Percentiles rank a stretch among this genome's conserved stretches.
Evolutionary conservation across 2,113 vertebrate species (phyloP).

Genomic region (Gavia stellata): DNA sequence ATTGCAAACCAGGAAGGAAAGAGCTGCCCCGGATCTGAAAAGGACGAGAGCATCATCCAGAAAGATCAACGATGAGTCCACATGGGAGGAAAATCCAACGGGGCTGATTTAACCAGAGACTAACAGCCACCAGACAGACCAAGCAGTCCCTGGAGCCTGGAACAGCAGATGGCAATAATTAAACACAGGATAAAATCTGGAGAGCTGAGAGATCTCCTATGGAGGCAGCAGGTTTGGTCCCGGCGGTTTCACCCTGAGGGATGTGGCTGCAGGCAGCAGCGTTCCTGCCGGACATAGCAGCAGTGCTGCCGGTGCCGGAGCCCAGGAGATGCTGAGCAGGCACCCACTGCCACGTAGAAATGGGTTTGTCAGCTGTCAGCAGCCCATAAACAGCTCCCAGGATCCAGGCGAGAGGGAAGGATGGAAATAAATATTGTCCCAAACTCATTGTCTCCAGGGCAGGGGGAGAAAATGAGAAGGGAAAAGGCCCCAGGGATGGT

Average conservation of each 20-base stretch:
- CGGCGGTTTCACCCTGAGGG: not conserved
- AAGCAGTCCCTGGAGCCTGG: not conserved
- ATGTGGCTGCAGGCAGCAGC: not conserved
- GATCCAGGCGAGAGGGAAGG: not conserved
- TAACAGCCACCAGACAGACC: not conserved
- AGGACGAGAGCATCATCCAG: not conserved
- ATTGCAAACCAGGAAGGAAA: not conserved
- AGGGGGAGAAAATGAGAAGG: not conserved
- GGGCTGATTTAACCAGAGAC: not conserved
- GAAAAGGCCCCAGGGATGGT: not conserved
- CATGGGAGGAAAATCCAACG: not conserved
- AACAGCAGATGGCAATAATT: conserved; percentile 35
- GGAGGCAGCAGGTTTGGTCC: not conserved
- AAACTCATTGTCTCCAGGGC: fast-evolving
- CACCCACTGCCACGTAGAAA: not conserved
- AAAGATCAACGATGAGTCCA: not conserved
- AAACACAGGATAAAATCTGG: not conserved
- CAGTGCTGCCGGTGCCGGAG: not conserved
- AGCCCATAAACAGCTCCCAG: not conserved
- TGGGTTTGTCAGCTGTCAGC: not conserved
- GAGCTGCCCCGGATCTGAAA: not conserved
- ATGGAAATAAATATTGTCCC: not conserved
- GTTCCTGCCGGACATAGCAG: not conserved
- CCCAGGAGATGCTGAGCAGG: not conserved
- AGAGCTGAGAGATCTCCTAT: not conserved